phyloP scores from a whole-genome alignment of 2,797 vertebrate species.

The Syngnathus rostellatus region DNA sequence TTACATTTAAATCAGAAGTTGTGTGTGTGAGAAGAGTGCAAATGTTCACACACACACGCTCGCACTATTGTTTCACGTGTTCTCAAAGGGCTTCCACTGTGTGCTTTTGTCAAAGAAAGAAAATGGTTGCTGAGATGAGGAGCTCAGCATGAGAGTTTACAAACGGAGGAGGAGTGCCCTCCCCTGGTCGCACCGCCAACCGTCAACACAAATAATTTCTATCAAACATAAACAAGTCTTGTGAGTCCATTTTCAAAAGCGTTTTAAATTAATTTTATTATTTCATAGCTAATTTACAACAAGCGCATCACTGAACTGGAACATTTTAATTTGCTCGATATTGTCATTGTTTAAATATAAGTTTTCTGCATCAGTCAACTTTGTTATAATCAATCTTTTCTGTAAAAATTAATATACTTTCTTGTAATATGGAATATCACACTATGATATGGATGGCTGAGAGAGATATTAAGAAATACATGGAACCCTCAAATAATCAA shows the following conservation, averaged over 20 bases:
- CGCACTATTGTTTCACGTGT: constrained; percentile 12
- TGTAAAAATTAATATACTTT: constrained; percentile 76
- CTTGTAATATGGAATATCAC: constrained; percentile 69
- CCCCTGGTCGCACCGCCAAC: constrained; percentile 27
- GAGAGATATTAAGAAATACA: constrained; percentile 74
- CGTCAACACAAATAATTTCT: constrained; percentile 1
- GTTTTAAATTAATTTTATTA: constrained; percentile 75
- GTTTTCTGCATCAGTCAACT: constrained; percentile 70
- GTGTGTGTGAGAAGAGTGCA: background rate
- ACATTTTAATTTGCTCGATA: constrained; percentile 75
- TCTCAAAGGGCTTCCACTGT: constrained; percentile 23
- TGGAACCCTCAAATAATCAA: constrained; percentile 66
- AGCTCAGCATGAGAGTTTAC: constrained; percentile 15
- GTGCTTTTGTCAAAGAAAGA: constrained; percentile 36
- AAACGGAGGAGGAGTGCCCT: constrained; percentile 40
- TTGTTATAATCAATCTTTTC: constrained; percentile 68
- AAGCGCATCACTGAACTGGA: constrained; percentile 81
- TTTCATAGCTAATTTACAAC: constrained; percentile 81
- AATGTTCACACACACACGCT: background rate
- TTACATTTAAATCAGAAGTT: constrained; percentile 2
- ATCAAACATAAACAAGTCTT: constrained; percentile 22
- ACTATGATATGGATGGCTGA: constrained; percentile 74
- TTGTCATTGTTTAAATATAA: constrained; percentile 73
- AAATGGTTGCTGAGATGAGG: constrained; percentile 45
- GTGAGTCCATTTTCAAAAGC: constrained; percentile 59